Evolutionary conservation across 2,797 vertebrate genomes (phyloP).

Genomic region (Meda fulgida): DNA sequence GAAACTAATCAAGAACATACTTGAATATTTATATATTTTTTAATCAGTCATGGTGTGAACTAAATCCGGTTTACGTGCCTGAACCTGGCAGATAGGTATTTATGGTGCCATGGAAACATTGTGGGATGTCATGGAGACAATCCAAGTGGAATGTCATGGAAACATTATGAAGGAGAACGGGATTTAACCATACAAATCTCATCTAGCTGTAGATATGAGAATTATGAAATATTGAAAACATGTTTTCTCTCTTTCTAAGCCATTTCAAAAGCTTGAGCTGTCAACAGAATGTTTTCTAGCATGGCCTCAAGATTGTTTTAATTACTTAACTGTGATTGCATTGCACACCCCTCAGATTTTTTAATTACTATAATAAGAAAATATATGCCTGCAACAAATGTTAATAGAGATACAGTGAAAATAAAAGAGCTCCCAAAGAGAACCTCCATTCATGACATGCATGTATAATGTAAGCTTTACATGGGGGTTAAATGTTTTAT

Average conservation of each 20-base stretch:
- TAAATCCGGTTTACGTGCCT: slow-evolving; percentile 12
- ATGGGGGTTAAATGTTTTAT: background rate
- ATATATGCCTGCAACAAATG: slow-evolving; percentile 3
- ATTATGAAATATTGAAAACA: slow-evolving; percentile 2
- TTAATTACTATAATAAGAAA: slow-evolving; percentile 4
- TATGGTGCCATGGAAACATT: slow-evolving; percentile 46
- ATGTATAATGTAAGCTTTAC: background rate
- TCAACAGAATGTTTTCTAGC: background rate
- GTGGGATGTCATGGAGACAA: slow-evolving; percentile 40
- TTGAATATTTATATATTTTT: background rate
- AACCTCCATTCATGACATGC: background rate
- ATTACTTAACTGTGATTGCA: slow-evolving; percentile 23
- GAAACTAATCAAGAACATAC: background rate
- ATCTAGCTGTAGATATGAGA: background rate
- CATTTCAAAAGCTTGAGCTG: slow-evolving; percentile 2
- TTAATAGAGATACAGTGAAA: background rate
- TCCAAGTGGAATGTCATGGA: slow-evolving; percentile 45
- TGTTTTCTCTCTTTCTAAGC: slow-evolving; percentile 7
- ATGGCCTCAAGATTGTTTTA: slow-evolving; percentile 13
- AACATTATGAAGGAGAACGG: slow-evolving; percentile 32
- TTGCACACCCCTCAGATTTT: background rate
- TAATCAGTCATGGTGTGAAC: background rate
- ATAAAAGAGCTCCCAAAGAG: background rate
- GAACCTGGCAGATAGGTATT: slow-evolving; percentile 30
- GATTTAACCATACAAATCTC: slow-evolving; percentile 27